Evolutionary conservation across 2,797 vertebrate genomes (phyloP), one percentile per base, ranked within the genome.

Genomic region (Synanceia verrucosa): DNA sequence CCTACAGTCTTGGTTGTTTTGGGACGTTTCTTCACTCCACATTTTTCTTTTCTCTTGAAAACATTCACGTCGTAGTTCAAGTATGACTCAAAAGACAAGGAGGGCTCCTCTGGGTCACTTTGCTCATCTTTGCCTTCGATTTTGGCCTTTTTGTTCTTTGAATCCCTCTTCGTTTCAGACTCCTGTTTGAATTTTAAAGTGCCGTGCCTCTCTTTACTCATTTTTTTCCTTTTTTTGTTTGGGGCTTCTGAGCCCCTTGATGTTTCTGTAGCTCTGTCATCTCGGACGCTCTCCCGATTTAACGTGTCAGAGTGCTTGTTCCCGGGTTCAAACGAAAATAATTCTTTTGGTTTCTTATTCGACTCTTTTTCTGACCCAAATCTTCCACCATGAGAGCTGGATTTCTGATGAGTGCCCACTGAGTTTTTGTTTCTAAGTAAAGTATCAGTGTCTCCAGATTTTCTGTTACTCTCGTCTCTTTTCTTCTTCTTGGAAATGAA

Each of bases 1-100:
- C 33, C 50, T 1, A 26, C 28, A 16, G 6, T 65, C 71, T 89
- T 93, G 21, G 33, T n/a, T 37, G 78, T 89, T 48, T 78, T 83
- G 1, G 16, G 21, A 14, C 5, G 2, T 55, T 82, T 91, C 66
- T 93, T 94, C 9, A 19, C 43, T 47, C 68, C 72, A 28, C 67
- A 50, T 43, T 34, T 75, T 50, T 88, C 89, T 67, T 88, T 94
- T 70, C 60, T 91, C 63, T 92, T 93, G 1, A 53, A 39, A 46
- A 72, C 23, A n/a, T 89, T 86, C 21, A 90, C 60, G 6, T 96
- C 95, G 65, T 97, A 98, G 89, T 90, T 96, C 71, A 96, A 88
- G 41, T 70, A 97, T 0, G 95, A 95, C 72, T 97, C 97, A 88
- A 98, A 97, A 58, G 96, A 95, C 95, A 94, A 93, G 33, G 87